Conservation (phyloP, 2,797 vertebrate species). For the Jordanella pulchra region DNA sequence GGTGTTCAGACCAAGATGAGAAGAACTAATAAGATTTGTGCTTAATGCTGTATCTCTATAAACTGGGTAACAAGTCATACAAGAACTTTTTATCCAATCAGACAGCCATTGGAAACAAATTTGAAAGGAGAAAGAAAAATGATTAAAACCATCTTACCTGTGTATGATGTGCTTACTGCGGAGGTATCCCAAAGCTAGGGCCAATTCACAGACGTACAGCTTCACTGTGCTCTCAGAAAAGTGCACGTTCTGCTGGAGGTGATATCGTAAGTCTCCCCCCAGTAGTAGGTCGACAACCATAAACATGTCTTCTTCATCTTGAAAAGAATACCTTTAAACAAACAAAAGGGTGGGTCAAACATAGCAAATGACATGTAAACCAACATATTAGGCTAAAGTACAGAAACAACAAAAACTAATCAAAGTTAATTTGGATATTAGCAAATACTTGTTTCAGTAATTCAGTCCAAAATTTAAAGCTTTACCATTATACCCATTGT, state of each 20-base stretch:
- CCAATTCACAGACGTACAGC: constrained; percentile 91
- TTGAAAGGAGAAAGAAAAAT: neutral
- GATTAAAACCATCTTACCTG: constrained; percentile 76
- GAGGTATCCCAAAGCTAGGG: constrained; percentile 93
- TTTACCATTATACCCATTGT: neutral
- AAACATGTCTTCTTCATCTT: constrained; percentile 99
- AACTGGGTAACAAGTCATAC: constrained; percentile 29
- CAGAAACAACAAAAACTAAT: neutral
- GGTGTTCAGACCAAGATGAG: constrained; percentile 42
- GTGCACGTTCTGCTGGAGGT: constrained; percentile 93
- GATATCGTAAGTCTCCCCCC: constrained; percentile 95
- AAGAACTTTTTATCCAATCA: constrained; percentile 22
- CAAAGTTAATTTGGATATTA: neutral
- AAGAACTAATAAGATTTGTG: constrained; percentile 48
- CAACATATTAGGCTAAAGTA: neutral
- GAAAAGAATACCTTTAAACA: constrained; percentile 92
- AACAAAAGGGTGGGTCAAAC: neutral
- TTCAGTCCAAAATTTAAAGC: neutral
- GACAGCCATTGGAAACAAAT: neutral
- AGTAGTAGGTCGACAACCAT: constrained; percentile 98
- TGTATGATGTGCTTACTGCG: constrained; percentile 91
- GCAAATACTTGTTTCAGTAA: neutral
- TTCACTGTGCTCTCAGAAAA: constrained; percentile 92
- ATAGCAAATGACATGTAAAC: neutral
- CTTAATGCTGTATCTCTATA: constrained; percentile 43